phyloP scores from a whole-genome alignment of 2,888 invertebrate species.

The Leptopilina drosophilae region DNA sequence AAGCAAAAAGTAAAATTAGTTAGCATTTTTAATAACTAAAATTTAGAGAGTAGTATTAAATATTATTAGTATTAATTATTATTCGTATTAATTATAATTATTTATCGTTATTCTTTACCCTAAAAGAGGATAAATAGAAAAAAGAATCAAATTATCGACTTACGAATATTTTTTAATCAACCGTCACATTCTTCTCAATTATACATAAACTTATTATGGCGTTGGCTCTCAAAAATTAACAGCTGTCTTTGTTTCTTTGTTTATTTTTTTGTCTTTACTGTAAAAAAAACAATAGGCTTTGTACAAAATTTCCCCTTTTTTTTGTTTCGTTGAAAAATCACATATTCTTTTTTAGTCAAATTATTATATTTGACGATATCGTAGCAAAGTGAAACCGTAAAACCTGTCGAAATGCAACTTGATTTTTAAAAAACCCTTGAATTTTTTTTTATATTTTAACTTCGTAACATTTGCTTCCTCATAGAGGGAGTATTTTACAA shows the following conservation, averaged over 20 bases:
- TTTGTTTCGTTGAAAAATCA: background rate
- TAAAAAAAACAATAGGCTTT: background rate
- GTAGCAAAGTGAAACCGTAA: background rate
- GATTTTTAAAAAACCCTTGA: too few species aligned
- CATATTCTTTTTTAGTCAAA: background rate
- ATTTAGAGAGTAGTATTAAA: too few species aligned
- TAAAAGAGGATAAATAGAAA: too few species aligned
- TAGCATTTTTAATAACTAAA: too few species aligned
- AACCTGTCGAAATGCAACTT: too few species aligned
- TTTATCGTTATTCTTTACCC: too few species aligned
- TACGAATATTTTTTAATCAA: slow-evolving; percentile 12
- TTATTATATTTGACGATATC: background rate
- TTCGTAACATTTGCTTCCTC: too few species aligned
- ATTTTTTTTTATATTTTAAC: too few species aligned
- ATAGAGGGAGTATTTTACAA: too few species aligned
- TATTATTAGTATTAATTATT: too few species aligned
- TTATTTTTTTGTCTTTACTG: background rate
- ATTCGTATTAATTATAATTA: too few species aligned
- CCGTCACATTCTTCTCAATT: background rate
- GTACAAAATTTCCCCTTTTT: background rate
- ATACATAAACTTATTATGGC: background rate
- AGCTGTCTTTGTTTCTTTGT: background rate
- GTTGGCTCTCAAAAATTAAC: background rate
- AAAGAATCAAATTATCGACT: background rate
- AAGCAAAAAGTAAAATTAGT: too few species aligned